Conservation (phyloP, 2,113 vertebrate species). For the Brachionichthys hirsutus region DNA sequence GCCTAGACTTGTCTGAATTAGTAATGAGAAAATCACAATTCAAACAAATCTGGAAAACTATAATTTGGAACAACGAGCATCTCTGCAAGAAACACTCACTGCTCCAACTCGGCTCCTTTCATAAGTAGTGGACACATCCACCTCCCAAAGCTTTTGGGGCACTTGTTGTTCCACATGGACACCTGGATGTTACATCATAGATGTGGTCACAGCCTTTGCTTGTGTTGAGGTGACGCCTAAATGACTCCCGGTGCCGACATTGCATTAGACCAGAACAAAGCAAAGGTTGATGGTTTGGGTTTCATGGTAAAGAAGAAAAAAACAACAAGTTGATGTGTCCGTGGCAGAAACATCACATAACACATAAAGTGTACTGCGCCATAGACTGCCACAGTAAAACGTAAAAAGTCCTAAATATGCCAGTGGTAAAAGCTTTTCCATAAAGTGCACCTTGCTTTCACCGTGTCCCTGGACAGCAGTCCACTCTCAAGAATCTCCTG, state of each 20-base stretch:
- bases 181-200: conserved; percentile 10
- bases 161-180: conserved; percentile 16
- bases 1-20: conserved; percentile 25
- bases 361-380: too few species aligned
- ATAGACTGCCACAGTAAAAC: too few species aligned
- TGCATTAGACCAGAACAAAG: background rate
- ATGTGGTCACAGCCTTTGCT: conserved; percentile 4
- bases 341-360: too few species aligned
- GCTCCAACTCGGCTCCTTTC: background rate
- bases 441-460: background rate
- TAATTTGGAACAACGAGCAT: too few species aligned
- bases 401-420: too few species aligned
- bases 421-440: too few species aligned
- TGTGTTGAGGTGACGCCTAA: conserved; percentile 6
- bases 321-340: too few species aligned
- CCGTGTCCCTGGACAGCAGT: background rate
- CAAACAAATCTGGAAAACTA: conserved; percentile 29
- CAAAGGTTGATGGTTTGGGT: background rate
- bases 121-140: conserved; percentile 14
- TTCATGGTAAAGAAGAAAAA: background rate
- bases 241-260: background rate
- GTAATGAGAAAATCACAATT: conserved; percentile 19
- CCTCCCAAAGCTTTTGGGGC: conserved; percentile 1
- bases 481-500: conserved; percentile 38
- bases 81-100: background rate